Conservation (phyloP, 2,113 vertebrate genomes). For the Neodon shergylaensis region DNA sequence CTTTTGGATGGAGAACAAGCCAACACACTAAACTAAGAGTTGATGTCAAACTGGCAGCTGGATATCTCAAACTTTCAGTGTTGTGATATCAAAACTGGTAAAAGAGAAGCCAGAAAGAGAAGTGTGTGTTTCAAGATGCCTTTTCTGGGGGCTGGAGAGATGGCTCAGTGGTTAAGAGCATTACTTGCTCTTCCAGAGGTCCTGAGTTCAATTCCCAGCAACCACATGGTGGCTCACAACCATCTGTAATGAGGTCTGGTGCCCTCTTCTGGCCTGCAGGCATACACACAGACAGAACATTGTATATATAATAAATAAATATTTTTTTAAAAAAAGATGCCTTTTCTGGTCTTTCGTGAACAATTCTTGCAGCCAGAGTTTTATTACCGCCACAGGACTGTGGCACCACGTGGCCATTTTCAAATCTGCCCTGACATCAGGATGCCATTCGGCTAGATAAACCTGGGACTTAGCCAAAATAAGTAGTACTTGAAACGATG, state of each 20-base stretch:
- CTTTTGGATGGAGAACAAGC: neutral
- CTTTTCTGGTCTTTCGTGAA: slow-evolving; percentile 49
- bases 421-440: slow-evolving; percentile 68
- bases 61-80: slow-evolving; percentile 30
- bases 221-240: too few relatives aligned
- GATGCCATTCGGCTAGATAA: slow-evolving; percentile 50
- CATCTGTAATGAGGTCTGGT: too few relatives aligned
- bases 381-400: slow-evolving; percentile 48
- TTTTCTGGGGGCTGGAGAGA: too few relatives aligned
- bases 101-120: slow-evolving; percentile 24
- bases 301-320: too few relatives aligned
- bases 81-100: slow-evolving; percentile 43
- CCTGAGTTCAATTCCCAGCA: too few relatives aligned
- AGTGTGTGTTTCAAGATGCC: neutral
- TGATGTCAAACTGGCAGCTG: neutral
- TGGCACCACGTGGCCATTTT: slow-evolving; percentile 56
- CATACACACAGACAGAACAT: too few relatives aligned
- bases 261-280: too few relatives aligned
- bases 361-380: slow-evolving; percentile 57
- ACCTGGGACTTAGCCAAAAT: slow-evolving; percentile 30
- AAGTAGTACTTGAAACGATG: slow-evolving; percentile 56
- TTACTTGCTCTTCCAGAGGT: too few relatives aligned
- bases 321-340: too few relatives aligned
- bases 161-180: too few relatives aligned
- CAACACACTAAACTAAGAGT: neutral